These are phyloP conservation scores for Thunnus maccoyii DNA, from an alignment of 2,113 vertebrate species.

Conservation along the genomic window DNA sequence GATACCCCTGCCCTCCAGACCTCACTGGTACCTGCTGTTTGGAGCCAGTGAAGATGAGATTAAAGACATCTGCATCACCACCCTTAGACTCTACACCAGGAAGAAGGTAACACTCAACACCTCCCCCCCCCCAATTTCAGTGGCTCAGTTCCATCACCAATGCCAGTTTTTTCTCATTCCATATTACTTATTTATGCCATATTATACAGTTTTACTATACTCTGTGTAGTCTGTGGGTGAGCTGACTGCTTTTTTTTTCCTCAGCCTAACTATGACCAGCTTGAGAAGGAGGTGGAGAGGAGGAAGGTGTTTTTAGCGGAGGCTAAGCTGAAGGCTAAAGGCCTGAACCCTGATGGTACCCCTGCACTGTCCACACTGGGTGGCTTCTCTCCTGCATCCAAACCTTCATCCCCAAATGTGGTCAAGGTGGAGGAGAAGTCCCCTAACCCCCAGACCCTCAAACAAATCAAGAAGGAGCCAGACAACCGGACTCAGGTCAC, in stretches of 20 bases:
- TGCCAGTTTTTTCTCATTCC: too few species aligned
- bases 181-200: too few species aligned
- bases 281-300: slow-evolving; percentile 98
- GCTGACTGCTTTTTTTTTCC: not conserved
- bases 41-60: slow-evolving; percentile 95
- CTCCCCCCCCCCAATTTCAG: too few species aligned
- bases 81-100: slow-evolving; percentile 94
- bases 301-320: slow-evolving; percentile 95
- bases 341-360: slow-evolving; percentile 97
- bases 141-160: too few species aligned
- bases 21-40: slow-evolving; percentile 97
- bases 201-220: too few species aligned
- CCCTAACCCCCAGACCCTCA: slow-evolving; percentile 87
- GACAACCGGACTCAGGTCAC: slow-evolving; percentile 91
- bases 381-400: slow-evolving; percentile 97
- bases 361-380: slow-evolving; percentile 93
- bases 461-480: slow-evolving; percentile 92
- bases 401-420: slow-evolving; percentile 94
- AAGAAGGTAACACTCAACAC: slow-evolving; percentile 88
- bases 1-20: slow-evolving; percentile 94
- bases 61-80: slow-evolving; percentile 95
- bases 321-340: slow-evolving; percentile 97
- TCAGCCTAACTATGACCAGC: slow-evolving; percentile 95
- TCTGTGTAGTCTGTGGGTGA: not conserved
- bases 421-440: slow-evolving; percentile 93